phyloP scores from a whole-genome alignment of 2,888 invertebrate genomes.

The Chelonus formosanus region DNA sequence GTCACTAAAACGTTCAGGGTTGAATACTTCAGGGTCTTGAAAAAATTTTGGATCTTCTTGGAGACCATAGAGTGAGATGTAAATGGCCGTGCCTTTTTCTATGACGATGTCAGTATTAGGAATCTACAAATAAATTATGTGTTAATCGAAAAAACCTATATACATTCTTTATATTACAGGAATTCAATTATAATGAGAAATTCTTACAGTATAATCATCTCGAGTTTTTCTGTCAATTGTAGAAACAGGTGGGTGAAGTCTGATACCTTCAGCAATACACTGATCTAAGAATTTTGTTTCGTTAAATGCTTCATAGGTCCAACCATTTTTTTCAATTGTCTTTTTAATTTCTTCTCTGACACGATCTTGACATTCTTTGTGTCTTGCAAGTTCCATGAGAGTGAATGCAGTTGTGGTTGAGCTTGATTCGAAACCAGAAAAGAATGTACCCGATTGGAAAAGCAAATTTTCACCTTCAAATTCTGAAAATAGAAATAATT shows the following conservation, averaged over 20 bases:
- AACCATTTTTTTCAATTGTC: constrained; percentile 51
- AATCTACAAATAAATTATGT: constrained; percentile 44
- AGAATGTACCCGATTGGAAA: constrained; percentile 58
- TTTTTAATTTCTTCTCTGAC: constrained; percentile 50
- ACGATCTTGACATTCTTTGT: constrained; percentile 47
- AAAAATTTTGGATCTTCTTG: constrained; percentile 53
- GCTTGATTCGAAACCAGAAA: constrained; percentile 60
- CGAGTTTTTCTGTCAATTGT: constrained; percentile 55
- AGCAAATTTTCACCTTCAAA: constrained; percentile 58
- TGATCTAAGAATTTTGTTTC: constrained; percentile 59
- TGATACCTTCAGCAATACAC: constrained; percentile 52
- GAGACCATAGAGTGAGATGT: constrained; percentile 55
- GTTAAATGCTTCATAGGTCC: constrained; percentile 56
- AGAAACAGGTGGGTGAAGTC: constrained; percentile 58
- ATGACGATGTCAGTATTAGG: constrained; percentile 53
- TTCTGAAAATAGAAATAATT: constrained; percentile 42
- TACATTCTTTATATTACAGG: too few relatives aligned
- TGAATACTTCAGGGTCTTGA: constrained; percentile 47
- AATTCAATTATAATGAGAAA: neutral
- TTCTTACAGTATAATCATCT: constrained; percentile 50
- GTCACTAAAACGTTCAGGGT: constrained; percentile 53
- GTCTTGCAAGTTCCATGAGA: constrained; percentile 53
- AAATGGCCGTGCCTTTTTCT: constrained; percentile 56
- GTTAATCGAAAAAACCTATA: too few relatives aligned
- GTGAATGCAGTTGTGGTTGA: constrained; percentile 54